Conservation (phyloP, 2,113 vertebrate species). For the Symphodus melops region DNA sequence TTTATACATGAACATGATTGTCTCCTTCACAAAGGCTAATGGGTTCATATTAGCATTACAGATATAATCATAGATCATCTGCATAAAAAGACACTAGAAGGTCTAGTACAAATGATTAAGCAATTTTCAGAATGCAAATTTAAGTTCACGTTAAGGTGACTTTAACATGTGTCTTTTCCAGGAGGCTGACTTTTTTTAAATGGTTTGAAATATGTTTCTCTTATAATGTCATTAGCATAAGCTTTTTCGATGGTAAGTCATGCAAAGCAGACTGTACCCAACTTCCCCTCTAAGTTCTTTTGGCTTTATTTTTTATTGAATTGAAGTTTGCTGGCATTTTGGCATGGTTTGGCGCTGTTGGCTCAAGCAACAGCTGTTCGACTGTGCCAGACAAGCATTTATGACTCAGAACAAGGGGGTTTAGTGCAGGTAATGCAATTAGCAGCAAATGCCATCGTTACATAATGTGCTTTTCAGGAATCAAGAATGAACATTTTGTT, state of each 20-base stretch:
- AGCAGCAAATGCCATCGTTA: neutral
- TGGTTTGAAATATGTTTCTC: neutral
- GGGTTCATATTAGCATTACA: slow-evolving; percentile 53
- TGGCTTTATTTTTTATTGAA: neutral
- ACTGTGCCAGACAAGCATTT: slow-evolving; percentile 9
- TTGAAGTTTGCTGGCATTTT: neutral
- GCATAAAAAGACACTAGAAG: slow-evolving; percentile 39
- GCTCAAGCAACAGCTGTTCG: neutral
- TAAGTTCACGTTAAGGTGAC: slow-evolving; percentile 38
- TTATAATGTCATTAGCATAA: slow-evolving; percentile 4
- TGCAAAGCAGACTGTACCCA: neutral
- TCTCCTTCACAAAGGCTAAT: slow-evolving; percentile 53
- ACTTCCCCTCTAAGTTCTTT: neutral
- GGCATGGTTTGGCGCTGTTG: slow-evolving; percentile 24
- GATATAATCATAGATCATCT: slow-evolving; percentile 57
- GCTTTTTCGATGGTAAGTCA: slow-evolving; percentile 4
- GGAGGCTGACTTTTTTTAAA: slow-evolving; percentile 18
- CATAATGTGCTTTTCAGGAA: slow-evolving; percentile 10
- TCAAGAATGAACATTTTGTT: slow-evolving; percentile 4
- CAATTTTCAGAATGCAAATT: slow-evolving; percentile 64
- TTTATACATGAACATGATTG: neutral
- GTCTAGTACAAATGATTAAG: slow-evolving; percentile 39
- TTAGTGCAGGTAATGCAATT: slow-evolving; percentile 9
- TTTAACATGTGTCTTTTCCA: slow-evolving; percentile 30
- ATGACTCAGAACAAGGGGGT: slow-evolving; percentile 28